Evolutionary conservation across 2,113 vertebrate species (phyloP), one percentile per base, ranked within the genome.

Genomic region (Hippocampus guttulatus): DNA sequence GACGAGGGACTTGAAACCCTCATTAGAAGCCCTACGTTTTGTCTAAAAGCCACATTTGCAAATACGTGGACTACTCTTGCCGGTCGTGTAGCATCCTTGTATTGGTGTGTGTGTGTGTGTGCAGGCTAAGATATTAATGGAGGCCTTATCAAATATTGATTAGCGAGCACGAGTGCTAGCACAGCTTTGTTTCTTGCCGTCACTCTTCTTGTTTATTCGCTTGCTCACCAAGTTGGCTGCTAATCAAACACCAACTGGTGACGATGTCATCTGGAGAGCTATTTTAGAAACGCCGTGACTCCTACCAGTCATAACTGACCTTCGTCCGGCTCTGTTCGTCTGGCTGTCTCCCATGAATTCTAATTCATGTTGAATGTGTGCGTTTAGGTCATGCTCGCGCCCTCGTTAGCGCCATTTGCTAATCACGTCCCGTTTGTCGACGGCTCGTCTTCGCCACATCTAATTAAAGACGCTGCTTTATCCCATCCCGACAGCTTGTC

Each of bases 101-200:
- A 38, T 38, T 38, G 5, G 33, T 38, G 33, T 38, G 33, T 38
- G 33, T 7, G 33, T n/a, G 71, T 27, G 54, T 8, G 40, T 51
- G 51, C 60, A 76, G 18, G 2, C 77, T 64, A 47, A 74, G 30
- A 38, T 38, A 38, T 7, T 38, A 38, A 52, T 70, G 45, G 33
- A 4, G 0, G 73, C 55, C 43, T 51, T 74, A 81, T 88, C 49
- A 87, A 84, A 85, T 78, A 85, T 85, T n/a, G 18, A 87, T 81
- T 38, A 57, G 33, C 49, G 2, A 23, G 10, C 12, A 9, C 1
- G 16, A 49, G 23, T 8, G 10, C 15, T n/a, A 65, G 63, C 20
- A 10, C 54, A 0, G 12, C 49, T 9, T 18, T 64, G 38, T 15
- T 21, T 62, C 8, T 27, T 27, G 16, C 25, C 25, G 2, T 18